These are phyloP conservation scores for Apogon talboti DNA, from an alignment of 2,797 vertebrate species.

Conservation along the genomic window DNA sequence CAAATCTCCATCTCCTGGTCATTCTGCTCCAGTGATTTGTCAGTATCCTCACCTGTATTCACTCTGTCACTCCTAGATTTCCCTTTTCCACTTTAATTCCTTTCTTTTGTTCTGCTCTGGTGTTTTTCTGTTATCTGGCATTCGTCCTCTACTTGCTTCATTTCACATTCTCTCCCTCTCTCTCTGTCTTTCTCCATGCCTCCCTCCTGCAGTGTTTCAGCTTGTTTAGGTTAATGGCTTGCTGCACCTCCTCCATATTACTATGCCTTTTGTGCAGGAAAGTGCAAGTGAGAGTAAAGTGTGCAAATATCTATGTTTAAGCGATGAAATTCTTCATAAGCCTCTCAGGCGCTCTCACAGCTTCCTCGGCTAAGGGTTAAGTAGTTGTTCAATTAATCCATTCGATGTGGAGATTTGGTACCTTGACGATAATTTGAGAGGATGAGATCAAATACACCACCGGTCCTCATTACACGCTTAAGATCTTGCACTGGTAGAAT, in stretches of 20 bases:
- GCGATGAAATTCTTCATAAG: conserved; percentile 28
- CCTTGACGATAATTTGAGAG: conserved; percentile 17
- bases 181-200: background rate
- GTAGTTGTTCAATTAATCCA: conserved; percentile 47
- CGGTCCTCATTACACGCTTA: conserved; percentile 30
- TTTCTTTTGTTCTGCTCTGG: background rate
- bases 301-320: conserved; percentile 20
- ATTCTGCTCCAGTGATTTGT: conserved; percentile 4
- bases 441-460: conserved; percentile 35
- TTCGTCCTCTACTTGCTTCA: conserved; percentile 18
- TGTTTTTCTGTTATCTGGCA: conserved; percentile 5
- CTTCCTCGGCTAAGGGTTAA: conserved; percentile 27
- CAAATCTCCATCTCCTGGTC: background rate
- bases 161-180: conserved; percentile 23
- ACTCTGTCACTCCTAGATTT: conserved; percentile 12
- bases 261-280: conserved; percentile 3
- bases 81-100: conserved; percentile 9
- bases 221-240: conserved; percentile 9
- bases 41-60: conserved; percentile 16
- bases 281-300: background rate
- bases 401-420: conserved; percentile 11
- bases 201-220: conserved; percentile 1
- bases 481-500: conserved; percentile 9
- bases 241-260: background rate
- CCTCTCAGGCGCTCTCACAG: conserved; percentile 17